phyloP scores from a whole-genome alignment of 2,797 vertebrate species.

The Anolis apletophallus region DNA sequence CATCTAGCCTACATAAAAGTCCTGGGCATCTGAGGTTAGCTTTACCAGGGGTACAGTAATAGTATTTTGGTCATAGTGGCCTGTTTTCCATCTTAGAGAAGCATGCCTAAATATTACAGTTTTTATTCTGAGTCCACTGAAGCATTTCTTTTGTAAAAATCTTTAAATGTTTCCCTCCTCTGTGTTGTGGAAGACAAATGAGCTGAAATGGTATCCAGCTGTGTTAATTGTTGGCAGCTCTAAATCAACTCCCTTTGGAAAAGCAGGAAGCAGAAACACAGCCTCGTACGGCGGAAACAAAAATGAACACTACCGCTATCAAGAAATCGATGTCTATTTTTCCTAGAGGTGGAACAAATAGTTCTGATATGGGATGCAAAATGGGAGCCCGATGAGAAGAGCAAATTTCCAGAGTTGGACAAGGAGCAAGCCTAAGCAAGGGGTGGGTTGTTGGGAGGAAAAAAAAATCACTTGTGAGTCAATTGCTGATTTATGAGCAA shows the following conservation, averaged over 20 bases:
- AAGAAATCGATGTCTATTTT: background rate
- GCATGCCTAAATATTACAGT: background rate
- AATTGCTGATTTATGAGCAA: too few relatives aligned
- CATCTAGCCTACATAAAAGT: background rate
- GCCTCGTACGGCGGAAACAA: background rate
- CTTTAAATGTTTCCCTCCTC: background rate
- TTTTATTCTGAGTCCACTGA: background rate
- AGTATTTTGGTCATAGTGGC: background rate
- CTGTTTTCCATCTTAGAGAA: background rate
- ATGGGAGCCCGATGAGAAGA: too few relatives aligned
- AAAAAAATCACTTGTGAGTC: too few relatives aligned
- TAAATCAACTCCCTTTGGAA: background rate
- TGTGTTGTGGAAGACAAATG: background rate
- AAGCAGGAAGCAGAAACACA: background rate
- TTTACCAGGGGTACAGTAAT: background rate
- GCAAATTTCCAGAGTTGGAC: too few relatives aligned
- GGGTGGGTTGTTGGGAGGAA: too few relatives aligned
- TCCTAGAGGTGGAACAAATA: background rate
- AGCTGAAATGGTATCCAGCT: background rate
- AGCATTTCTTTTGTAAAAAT: background rate
- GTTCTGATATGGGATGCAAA: background rate
- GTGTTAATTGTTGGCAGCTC: background rate
- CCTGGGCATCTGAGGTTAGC: background rate
- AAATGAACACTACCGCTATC: background rate
- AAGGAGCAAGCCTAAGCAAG: too few relatives aligned